Base-by-base conservation (phyloP, 2,113 vertebrate genomes). In the Bombycilla garrulus region DNA sequence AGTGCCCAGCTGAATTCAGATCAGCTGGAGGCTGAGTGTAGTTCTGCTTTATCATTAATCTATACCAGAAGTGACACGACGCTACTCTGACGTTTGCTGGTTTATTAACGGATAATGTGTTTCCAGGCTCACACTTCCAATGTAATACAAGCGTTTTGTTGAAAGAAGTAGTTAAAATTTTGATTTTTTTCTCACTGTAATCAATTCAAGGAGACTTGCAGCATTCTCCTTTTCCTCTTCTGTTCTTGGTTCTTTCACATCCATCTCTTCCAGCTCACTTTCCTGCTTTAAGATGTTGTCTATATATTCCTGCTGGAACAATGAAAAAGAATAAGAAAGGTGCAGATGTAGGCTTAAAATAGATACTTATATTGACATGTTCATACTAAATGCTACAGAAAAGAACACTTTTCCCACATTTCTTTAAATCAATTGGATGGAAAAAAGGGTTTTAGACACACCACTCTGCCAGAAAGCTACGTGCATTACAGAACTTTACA, bases 231-330 rank as follows among this genome's bases (percentile, higher is more conserved):
- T 96, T 92, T 99, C 98, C 51, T 98, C 97, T 71, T 98, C 94
- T 3, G 97, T 97, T 81, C 98, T 97, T 88, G 98, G 98, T 40
- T 99, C 99, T 96, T 98, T 99, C 48, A 98, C 61, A 24, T 95
- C 97, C 95, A 98, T 98, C 60, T 98, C 97, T 81, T 98, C 97
- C 28, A 97, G 94, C 25, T 96, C 96, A 78, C 97, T 93, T 94
- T 99, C 98, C 87, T 97, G 98, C 89, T 97, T 97, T 85, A 99
- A 97, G 79, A 99, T 95, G 65, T 97, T 96, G 69, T 98, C 97
- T 23, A 99, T 97, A 79, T 99, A 99, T 42, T 97, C 95, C 99
- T 99, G 88, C 47, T 71, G 48, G 33, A 78, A 76, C 24, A 88
- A 81, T 15, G 29, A 92, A 42, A 86, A 90, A 76, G 8, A 78